Evolutionary conservation across 1,140 invertebrate genomes (phyloP), one percentile per base, ranked within the genome.

Genomic region (Philopotamus ludificatus): DNA sequence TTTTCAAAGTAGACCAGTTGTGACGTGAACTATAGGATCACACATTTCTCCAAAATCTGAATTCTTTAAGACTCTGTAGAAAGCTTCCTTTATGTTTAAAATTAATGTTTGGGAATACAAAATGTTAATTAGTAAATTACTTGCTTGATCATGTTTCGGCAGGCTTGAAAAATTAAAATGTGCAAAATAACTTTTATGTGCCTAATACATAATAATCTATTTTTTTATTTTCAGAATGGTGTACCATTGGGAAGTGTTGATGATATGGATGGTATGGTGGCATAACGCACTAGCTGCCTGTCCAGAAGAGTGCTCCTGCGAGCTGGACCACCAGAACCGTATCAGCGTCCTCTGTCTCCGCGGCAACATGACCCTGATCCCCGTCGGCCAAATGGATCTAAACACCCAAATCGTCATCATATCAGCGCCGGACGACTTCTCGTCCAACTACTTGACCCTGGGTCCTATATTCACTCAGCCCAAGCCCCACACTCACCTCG

Each of bases 381-480:
- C 87, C 8, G 76, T 86, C 1, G 77, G 80, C 28, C 77, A 82
- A 50, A 80, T 91, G 72, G 85, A 86, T 69, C 68, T 76, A 0
- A 80, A 83, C 50, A 86, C 86, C 10, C 81, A 90, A 75, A 79
- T 91, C 1, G 77, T 93, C 25, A 79, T 84, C 63, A 87, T 93
- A 44, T 82, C 85, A 0, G 87, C 89, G 0, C 88, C 90, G 1
- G 74, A 82, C 15, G 75, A 83, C 34, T 76, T 80, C 62, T 66
- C 61, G 3, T 81, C 81, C 10, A 92, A 92, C 74, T 76, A 79
- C 44, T 78, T 93, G 8, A 89, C 87, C 1, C 87, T 93, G 63
- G 89, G 89, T 1, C 84, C 89, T 23, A 85, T 90, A 39, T 89
- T 90, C 75, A 80, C 83, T 10, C 79, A 83, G 55, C 78, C 78